Percentiles rank a stretch among this genome's conserved stretches.
phyloP scores from a whole-genome alignment of 2,797 vertebrate genomes.

The Pipistrellus pipistrellus region DNA sequence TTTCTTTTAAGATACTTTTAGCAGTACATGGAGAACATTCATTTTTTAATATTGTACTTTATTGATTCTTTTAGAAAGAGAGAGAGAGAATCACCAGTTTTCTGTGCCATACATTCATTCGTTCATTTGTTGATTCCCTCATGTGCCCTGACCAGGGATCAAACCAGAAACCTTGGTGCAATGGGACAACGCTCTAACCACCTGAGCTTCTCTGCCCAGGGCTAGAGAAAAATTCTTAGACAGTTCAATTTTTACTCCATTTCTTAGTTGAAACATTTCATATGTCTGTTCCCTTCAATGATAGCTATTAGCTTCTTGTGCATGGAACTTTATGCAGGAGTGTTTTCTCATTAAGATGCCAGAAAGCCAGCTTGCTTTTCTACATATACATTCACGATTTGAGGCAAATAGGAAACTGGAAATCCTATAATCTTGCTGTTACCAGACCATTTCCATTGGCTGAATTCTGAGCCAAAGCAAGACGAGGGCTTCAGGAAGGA shows the following conservation, averaged over 20 bases:
- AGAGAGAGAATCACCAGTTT: not conserved
- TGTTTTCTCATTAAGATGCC: not conserved
- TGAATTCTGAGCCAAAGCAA: not conserved
- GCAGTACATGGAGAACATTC: not conserved
- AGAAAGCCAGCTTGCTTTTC: not conserved
- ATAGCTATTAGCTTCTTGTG: not conserved
- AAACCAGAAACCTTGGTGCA: not conserved
- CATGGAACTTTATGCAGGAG: not conserved
- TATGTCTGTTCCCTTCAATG: not conserved
- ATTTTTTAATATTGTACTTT: not conserved
- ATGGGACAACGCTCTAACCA: not conserved
- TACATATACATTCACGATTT: not conserved
- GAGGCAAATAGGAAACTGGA: not conserved
- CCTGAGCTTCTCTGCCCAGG: not conserved
- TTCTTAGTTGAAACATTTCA: not conserved
- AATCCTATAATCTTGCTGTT: not conserved
- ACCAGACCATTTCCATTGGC: not conserved
- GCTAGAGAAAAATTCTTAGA: not conserved
- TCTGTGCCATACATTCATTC: not conserved
- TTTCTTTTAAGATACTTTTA: conserved; percentile 17
- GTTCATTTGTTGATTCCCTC: not conserved
- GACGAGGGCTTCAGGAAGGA: not conserved
- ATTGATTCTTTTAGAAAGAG: not conserved
- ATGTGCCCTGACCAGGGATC: not conserved
- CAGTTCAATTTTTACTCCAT: not conserved